Base-by-base conservation (phyloP, 1,140 invertebrate species). In the Drosophila novamexicana region DNA sequence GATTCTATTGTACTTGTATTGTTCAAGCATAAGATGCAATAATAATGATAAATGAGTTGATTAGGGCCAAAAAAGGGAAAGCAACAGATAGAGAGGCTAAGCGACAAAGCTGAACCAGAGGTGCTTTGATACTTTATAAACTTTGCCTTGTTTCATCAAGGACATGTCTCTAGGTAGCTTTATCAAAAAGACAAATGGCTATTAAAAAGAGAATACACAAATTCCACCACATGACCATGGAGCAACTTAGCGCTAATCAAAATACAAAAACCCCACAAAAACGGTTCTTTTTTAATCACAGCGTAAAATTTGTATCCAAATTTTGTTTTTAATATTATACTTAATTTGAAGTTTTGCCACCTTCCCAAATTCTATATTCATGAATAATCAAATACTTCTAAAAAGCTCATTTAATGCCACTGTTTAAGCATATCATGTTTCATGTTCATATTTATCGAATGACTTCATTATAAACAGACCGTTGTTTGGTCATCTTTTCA, bases 391-490 rank as follows among this genome's bases (percentile, higher is more conserved):
- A 47, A 14, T 29, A 44, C n/a, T 34, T 2, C n/a, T 22, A 49
- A 70, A 42, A 16, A 44, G 39, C 57, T 42, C 47, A 69, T 61
- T 62, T 18, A 49, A n/a, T 63, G 59, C 67, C 58, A 54, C 58
- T 53, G 59, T 63, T 70, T 56, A 10, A 39, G 50, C 58, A 54
- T 63, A 70, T 73, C 64, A 67, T 54, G 56, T 73, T 61, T 61
- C 64, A 61, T 73, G 37, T 73, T 36, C 12, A 56, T 47, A 57
- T 44, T 73, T 61, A 68, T 68, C 34, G 39, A 22, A 54, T 66
- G 64, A 73, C 70, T 70, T 64, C 59, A 70, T 70, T 71, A 71
- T 47, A 39, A 62, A 42, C 32, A 65, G 36, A 37, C 36, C 52
- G 14, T 56, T 63, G 14, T 56, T 63, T 42, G 56, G 10, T 53